Conservation (phyloP, 2,113 vertebrate genomes). For the Centropristis striata region DNA sequence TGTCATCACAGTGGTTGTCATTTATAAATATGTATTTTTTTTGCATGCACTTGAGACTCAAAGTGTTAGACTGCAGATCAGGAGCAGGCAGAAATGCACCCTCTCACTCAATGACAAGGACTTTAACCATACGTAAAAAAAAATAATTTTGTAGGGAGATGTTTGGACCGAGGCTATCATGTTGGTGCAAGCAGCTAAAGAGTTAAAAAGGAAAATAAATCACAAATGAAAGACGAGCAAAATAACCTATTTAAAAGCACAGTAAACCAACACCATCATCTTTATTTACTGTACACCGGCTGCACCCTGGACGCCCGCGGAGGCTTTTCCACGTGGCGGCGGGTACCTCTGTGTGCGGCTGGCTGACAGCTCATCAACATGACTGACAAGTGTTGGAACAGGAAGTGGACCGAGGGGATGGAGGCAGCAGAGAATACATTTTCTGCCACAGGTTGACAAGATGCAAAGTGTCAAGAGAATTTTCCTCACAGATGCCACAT, state of each 20-base stretch:
- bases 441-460: conserved; percentile 23
- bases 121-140: too few species aligned
- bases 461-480: conserved; percentile 25
- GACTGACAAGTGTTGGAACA: conserved; percentile 27
- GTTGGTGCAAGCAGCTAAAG: not conserved
- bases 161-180: not conserved
- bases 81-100: not conserved
- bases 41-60: not conserved
- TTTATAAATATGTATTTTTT: not conserved
- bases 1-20: too few species aligned
- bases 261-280: not conserved
- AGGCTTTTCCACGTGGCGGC: not conserved
- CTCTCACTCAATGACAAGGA: not conserved
- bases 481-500: not conserved
- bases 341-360: not conserved
- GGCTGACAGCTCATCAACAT: conserved; percentile 34
- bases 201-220: not conserved
- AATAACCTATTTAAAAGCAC: not conserved
- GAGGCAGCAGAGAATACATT: conserved; percentile 1
- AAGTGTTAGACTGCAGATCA: not conserved
- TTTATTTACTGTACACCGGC: not conserved
- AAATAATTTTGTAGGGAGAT: not conserved
- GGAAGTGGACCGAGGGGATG: conserved; percentile 1
- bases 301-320: not conserved
- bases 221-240: not conserved